These are phyloP conservation scores for Caenorhabditis afra DNA, from an alignment of 2,888 invertebrate species.

Conservation along the genomic window DNA sequence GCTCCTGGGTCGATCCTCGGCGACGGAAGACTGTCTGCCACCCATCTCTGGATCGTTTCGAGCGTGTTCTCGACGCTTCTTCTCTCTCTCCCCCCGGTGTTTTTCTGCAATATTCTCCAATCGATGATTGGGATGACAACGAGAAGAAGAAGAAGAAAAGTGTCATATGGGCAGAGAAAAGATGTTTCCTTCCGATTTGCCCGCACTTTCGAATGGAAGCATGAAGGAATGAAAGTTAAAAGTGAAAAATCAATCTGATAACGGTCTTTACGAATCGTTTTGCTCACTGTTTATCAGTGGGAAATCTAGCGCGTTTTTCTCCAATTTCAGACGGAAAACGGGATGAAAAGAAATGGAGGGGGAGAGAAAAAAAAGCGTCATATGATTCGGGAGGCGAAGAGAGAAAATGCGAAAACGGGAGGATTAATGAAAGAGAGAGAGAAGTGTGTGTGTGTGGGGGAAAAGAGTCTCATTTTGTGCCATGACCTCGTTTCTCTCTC, in stretches of 20 bases:
- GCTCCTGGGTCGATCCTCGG: slow-evolving; percentile 69
- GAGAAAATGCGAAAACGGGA: neutral
- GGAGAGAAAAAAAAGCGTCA: no score
- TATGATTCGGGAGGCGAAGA: neutral
- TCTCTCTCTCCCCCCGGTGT: slow-evolving; percentile 13
- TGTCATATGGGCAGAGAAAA: neutral
- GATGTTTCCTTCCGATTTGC: neutral
- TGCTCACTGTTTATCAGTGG: no score
- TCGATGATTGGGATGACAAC: neutral
- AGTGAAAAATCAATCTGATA: no score
- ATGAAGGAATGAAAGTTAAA: no score
- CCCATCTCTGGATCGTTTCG: slow-evolving; percentile 60
- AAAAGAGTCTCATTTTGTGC: neutral
- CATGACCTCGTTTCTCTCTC: neutral
- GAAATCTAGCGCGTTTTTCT: neutral
- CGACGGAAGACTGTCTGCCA: slow-evolving; percentile 69
- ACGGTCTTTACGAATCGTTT: no score
- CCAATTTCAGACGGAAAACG: neutral
- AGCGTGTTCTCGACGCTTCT: neutral
- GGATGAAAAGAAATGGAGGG: neutral
- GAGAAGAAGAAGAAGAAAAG: neutral
- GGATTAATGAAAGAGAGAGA: neutral
- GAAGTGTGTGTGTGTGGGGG: neutral
- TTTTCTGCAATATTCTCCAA: slow-evolving; percentile 11
- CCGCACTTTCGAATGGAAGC: no score